Percentiles rank a stretch among this genome's conserved stretches.
Conservation (phyloP, 1,140 invertebrate genomes). For the Battus philenor region DNA sequence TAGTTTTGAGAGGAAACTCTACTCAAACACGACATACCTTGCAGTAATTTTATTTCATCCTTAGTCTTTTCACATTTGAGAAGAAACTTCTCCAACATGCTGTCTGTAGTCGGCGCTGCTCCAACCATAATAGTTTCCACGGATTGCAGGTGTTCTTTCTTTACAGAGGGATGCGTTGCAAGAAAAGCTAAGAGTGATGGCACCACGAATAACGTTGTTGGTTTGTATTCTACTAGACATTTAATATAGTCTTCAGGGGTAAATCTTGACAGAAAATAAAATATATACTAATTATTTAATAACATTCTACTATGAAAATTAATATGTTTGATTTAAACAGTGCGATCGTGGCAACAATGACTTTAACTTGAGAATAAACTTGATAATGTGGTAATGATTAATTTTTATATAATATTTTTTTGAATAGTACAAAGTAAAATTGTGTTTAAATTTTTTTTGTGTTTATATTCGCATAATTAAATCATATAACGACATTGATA, state of each 20-base stretch:
- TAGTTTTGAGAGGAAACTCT: too few species aligned
- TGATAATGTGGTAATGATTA: too few species aligned
- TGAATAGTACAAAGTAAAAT: too few species aligned
- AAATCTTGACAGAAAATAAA: slow-evolving; percentile 73
- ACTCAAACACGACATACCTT: slow-evolving; percentile 78
- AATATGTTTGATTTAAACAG: too few species aligned
- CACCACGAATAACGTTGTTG: slow-evolving; percentile 80
- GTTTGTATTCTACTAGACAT: slow-evolving; percentile 78
- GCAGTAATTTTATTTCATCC: slow-evolving; percentile 73
- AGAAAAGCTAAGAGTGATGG: slow-evolving; percentile 82
- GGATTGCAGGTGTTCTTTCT: slow-evolving; percentile 76
- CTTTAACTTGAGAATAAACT: too few species aligned
- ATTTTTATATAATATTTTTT: too few species aligned
- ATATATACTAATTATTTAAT: too few species aligned
- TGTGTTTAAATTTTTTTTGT: too few species aligned
- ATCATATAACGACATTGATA: too few species aligned
- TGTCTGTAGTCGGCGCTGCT: slow-evolving; percentile 80
- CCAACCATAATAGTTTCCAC: slow-evolving; percentile 79
- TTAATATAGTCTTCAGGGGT: slow-evolving; percentile 80
- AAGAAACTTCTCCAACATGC: slow-evolving; percentile 79
- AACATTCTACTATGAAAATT: too few species aligned
- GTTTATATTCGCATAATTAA: too few species aligned
- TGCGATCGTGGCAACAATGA: too few species aligned
- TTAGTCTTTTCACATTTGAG: slow-evolving; percentile 74
- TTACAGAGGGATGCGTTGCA: slow-evolving; percentile 79